Base-by-base conservation (phyloP, 2,888 invertebrate species). In the Exephanes ischioxanthus region DNA sequence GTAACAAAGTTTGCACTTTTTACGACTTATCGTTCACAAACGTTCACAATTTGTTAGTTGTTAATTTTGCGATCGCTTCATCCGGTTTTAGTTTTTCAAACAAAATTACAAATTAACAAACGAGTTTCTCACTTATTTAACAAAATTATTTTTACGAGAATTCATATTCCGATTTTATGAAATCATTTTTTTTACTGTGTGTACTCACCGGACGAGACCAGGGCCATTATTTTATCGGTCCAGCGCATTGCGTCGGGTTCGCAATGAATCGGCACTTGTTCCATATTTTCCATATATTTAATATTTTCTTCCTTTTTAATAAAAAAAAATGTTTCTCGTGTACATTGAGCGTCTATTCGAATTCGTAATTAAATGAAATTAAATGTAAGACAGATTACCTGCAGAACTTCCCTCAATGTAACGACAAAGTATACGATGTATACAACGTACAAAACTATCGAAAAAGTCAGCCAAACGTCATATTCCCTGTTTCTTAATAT, bases 361-460 rank as follows among this genome's bases (percentile, higher is more conserved):
- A 37, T 37, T 67, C 6, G 7, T 11, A 45, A 11, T 67, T 41
- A 67, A 45, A 67, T 67, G 33, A 33, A 33, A 33, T 33, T 33
- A 33, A 33, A 33, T 5, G 33, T 6, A 33, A 41, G 41, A 63
- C 55, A n/a, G 30, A 66, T 48, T 87, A 93, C 92, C 89, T 90
- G 86, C 72, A 91, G 51, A 45, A 92, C 89, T 33, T 90, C 88
- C 87, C 88, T 89, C 90, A 91, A 93, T 1, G 89, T 91, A 75
- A 92, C 88, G 14, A 90, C 76, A 37, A 82, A 71, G 33, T 33
- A 66, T 33, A 71, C 5, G 16, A 71, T 5, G 11, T 72, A 45
- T 71, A 82, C 53, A 9, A 33, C 11, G 6, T 19, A 16, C 0
- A 41, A n/a, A 41, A 14, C 11, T 6, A 63, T n/a, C 2, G 16